Percentiles rank a stretch among this genome's conserved stretches.
Conservation (phyloP, 1,140 invertebrate genomes). For the Drepana arcuata region DNA sequence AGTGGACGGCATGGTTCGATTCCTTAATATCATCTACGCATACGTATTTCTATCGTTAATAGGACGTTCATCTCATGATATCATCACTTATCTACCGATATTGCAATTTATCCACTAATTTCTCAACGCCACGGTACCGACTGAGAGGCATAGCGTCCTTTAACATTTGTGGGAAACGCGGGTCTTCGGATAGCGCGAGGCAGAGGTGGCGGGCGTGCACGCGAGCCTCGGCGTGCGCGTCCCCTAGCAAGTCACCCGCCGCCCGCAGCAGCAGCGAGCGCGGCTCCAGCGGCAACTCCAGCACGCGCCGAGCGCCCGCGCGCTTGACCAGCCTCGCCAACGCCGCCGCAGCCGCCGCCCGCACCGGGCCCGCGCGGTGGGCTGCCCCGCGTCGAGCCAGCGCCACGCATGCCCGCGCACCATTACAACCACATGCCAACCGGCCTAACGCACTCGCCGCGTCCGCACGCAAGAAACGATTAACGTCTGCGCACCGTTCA, state of each 20-base stretch:
- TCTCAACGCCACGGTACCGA: slow-evolving; percentile 78
- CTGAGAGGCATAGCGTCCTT: slow-evolving; percentile 77
- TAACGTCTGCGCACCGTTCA: slow-evolving; percentile 92
- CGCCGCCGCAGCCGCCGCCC: slow-evolving; percentile 85
- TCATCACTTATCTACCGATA: too few relatives aligned
- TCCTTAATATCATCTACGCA: too few relatives aligned
- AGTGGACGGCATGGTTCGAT: too few relatives aligned
- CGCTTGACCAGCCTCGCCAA: slow-evolving; percentile 79
- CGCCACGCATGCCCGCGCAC: slow-evolving; percentile 59
- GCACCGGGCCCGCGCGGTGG: slow-evolving; percentile 89
- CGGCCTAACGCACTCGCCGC: slow-evolving; percentile 85
- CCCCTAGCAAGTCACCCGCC: slow-evolving; percentile 86
- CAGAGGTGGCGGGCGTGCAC: slow-evolving; percentile 79
- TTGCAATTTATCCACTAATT: slow-evolving; percentile 66
- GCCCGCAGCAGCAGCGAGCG: slow-evolving; percentile 85
- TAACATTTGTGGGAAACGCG: slow-evolving; percentile 76
- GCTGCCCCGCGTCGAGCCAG: slow-evolving; percentile 73
- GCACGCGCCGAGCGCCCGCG: slow-evolving; percentile 81
- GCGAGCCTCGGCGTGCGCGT: slow-evolving; percentile 90
- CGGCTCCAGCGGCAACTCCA: slow-evolving; percentile 83
- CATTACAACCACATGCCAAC: slow-evolving; percentile 80
- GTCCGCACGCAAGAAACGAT: slow-evolving; percentile 91
- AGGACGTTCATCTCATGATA: too few relatives aligned
- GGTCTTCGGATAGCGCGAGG: slow-evolving; percentile 74
- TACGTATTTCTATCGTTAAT: too few relatives aligned